These are phyloP conservation scores for Halocaridina rubra DNA, from an alignment of 2,888 invertebrate genomes.

Conservation along the genomic window DNA sequence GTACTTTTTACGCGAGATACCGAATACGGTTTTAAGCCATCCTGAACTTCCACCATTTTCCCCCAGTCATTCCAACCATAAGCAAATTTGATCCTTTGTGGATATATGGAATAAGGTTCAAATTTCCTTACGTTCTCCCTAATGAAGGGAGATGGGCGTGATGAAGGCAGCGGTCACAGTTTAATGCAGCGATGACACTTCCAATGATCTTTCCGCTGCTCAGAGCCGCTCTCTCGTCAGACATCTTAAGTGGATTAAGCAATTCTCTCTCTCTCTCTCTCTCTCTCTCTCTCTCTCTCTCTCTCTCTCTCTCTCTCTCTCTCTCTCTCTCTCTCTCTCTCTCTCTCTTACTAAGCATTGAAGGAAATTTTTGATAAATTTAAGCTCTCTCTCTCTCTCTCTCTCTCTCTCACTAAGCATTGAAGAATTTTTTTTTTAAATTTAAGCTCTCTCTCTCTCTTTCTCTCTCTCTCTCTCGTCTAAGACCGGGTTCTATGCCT, in stretches of 20 bases:
- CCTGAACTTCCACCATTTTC: too few species aligned
- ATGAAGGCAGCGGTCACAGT: conserved; percentile 22
- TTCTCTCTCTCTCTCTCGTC: too few species aligned
- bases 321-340: background rate
- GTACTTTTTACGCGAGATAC: too few species aligned
- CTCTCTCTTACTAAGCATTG: background rate
- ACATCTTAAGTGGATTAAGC: conserved; percentile 12
- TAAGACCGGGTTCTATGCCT: too few species aligned
- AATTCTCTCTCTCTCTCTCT: background rate
- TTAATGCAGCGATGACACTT: conserved; percentile 32
- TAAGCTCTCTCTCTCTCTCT: background rate
- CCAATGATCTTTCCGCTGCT: conserved; percentile 44
- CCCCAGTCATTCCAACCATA: too few species aligned
- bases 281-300: background rate
- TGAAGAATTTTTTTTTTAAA: too few species aligned
- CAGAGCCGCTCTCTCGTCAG: conserved; percentile 9
- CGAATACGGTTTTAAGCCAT: too few species aligned
- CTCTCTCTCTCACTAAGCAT: too few species aligned
- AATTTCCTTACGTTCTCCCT: background rate
- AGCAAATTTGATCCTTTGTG: too few species aligned
- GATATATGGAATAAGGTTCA: too few species aligned
- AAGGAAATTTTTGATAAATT: background rate
- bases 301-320: background rate
- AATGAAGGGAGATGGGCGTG: conserved; percentile 21
- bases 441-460: too few species aligned